phyloP scores from a whole-genome alignment of 2,888 invertebrate genomes.

The Ceraclea dissimilis region DNA sequence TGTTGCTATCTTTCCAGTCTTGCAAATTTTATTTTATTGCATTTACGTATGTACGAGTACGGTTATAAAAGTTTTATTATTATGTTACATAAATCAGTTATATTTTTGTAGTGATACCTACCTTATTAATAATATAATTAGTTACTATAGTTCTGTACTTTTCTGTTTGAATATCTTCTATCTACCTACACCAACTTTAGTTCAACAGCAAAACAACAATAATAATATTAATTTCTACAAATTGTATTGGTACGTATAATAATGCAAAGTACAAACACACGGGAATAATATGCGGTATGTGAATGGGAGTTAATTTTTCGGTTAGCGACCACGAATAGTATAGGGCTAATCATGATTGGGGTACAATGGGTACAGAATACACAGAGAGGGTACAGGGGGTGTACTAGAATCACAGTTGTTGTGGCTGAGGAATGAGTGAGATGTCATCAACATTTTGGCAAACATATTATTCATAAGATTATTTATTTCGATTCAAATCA shows the following conservation, averaged over 20 bases:
- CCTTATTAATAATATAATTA: too few species aligned
- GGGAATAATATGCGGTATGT: constrained; percentile 8
- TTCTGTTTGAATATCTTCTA: too few species aligned
- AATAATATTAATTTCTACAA: constrained; percentile 5
- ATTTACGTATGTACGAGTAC: too few species aligned
- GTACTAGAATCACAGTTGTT: background rate
- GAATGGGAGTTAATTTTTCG: constrained; percentile 26
- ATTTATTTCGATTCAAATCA: too few species aligned
- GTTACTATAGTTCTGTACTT: too few species aligned
- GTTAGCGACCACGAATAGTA: constrained; percentile 25
- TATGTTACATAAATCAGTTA: too few species aligned
- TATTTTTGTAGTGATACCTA: too few species aligned
- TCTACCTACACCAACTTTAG: too few species aligned
- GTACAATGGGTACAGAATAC: constrained; percentile 3
- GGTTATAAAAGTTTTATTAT: too few species aligned
- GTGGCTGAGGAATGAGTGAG: background rate
- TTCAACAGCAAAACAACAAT: constrained; percentile 1
- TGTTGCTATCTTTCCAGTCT: too few species aligned
- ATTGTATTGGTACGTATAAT: constrained; percentile 14
- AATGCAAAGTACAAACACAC: constrained; percentile 19
- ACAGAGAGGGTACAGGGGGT: background rate
- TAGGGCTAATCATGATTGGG: constrained; percentile 24
- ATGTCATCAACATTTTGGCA: background rate
- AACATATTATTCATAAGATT: too few species aligned
- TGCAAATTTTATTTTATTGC: too few species aligned